Base-by-base conservation (phyloP, 1,140 invertebrate species). In the Octopus sinensis region DNA sequence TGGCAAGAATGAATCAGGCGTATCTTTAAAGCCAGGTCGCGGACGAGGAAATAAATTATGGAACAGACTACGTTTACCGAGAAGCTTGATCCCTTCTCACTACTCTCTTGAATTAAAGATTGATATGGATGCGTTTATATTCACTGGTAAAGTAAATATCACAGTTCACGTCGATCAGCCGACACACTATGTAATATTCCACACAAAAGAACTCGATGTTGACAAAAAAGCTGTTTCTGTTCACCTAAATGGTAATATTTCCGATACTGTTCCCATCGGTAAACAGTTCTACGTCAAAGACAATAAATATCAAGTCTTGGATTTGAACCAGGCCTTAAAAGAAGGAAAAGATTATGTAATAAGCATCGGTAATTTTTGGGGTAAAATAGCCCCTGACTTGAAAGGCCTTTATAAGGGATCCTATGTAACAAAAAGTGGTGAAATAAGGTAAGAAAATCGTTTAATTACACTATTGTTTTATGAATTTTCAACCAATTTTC, bases 321-420 rank as follows among this genome's bases (percentile, higher is more conserved):
- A 87, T 76, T 53, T 85, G 75, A 79, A 84, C 52, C 54, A 81
- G 10, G 71, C 68, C 9, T 81, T 88, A 17, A 52, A 43, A 12
- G 30, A 23, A 30, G 86, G 84, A 4, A 43, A 75, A 7, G 23
- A 80, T n/a, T 84, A 86, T 75, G 78, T 79, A 7, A 77, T 88
- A 30, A 62, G 83, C n/a, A 79, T 87, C n/a, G 83, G 82, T 17
- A 73, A 82, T 9, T 88, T 85, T 71, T n/a, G 68, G 6, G 86
- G 86, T 12, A 30, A 76, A 6, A 81, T 88, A 53, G 76, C 79
- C 10, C 82, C 83, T 30, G 86, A 87, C 54, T 75, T 87, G 7
- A 79, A 84, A 76, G 87, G 86, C 4, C 82, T 88, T 17, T 88
- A 88, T 77, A 54, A 84, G 68, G 87, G 87, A 71, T 85, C 83